Evolutionary conservation across 2,888 invertebrate genomes (phyloP).

Genomic region (Aphidoletes aphidimyza): DNA sequence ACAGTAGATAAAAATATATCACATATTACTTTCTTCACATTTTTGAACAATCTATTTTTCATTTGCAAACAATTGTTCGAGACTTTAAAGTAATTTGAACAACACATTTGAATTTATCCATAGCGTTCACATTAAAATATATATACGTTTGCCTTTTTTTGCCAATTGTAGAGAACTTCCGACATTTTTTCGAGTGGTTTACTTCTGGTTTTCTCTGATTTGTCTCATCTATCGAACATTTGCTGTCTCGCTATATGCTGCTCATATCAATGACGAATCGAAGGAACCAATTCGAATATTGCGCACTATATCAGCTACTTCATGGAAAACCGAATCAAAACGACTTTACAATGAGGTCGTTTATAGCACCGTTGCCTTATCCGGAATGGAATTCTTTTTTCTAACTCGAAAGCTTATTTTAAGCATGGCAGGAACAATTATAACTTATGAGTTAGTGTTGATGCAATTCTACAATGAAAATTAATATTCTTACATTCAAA

Average conservation of each 20-base stretch:
- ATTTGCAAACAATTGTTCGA: slow-evolving; percentile 71
- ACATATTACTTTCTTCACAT: slow-evolving; percentile 69
- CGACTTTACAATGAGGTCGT: slow-evolving; percentile 64
- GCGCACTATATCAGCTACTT: slow-evolving; percentile 66
- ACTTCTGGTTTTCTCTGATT: slow-evolving; percentile 71
- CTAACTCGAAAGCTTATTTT: slow-evolving; percentile 64
- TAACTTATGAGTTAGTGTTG: no score
- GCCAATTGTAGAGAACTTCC: slow-evolving; percentile 62
- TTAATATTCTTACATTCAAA: no score
- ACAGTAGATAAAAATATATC: slow-evolving; percentile 68
- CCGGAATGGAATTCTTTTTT: slow-evolving; percentile 66
- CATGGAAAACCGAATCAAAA: slow-evolving; percentile 67
- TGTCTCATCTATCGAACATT: slow-evolving; percentile 70
- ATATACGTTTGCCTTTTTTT: no score
- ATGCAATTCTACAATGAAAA: no score
- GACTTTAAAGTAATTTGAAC: slow-evolving; percentile 65
- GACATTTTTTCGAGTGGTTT: slow-evolving; percentile 66
- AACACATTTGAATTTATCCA: no score
- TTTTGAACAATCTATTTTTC: slow-evolving; percentile 71
- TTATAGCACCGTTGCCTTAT: slow-evolving; percentile 64
- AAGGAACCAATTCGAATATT: slow-evolving; percentile 65
- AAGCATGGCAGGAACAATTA: slow-evolving; percentile 60
- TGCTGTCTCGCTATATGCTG: slow-evolving; percentile 70
- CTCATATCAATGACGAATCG: slow-evolving; percentile 70
- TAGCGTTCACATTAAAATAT: no score